These are phyloP conservation scores for Intellagama lesueurii DNA, from an alignment of 2,797 vertebrate genomes.

Conservation along the genomic window DNA sequence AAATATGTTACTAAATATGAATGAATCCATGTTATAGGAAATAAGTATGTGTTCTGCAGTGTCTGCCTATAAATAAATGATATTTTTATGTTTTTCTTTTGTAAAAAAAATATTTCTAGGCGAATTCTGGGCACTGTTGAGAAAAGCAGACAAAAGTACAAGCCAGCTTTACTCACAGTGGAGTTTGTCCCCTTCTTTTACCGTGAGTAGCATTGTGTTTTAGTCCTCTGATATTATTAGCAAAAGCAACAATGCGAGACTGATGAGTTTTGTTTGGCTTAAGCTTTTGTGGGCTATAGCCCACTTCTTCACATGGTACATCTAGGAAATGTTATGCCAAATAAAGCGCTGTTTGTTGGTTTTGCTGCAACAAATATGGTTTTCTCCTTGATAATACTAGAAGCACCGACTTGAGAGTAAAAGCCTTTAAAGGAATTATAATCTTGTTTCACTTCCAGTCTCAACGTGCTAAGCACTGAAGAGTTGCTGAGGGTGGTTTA, in stretches of 20 bases:
- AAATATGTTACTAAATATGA: neutral
- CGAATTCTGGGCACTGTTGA: constrained; percentile 88
- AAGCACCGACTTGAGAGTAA: neutral
- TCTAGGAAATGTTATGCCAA: too few species aligned
- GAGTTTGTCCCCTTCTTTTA: constrained; percentile 99
- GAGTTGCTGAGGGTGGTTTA: constrained; percentile 20
- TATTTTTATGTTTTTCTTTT: constrained; percentile 45
- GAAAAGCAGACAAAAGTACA: constrained; percentile 96
- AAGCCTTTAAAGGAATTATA: neutral
- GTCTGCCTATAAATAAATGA: constrained; percentile 35
- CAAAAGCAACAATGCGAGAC: too few species aligned
- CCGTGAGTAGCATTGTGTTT: constrained; percentile 84
- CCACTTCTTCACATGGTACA: too few species aligned
- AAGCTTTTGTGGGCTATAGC: too few species aligned
- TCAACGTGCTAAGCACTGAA: constrained; percentile 15
- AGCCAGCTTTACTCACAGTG: constrained; percentile 93
- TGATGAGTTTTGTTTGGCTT: too few species aligned
- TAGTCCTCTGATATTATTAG: neutral
- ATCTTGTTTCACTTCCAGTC: neutral
- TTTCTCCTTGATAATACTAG: too few species aligned
- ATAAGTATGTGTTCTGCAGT: constrained; percentile 37
- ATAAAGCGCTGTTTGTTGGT: too few species aligned
- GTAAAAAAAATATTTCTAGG: constrained; percentile 73
- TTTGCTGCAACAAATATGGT: too few species aligned
- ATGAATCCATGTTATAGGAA: neutral